phyloP scores from a whole-genome alignment of 2,113 vertebrate genomes.

The pig (Sus scrofa) region T2T-Sscrofa CM000822.6:67820501-67821000 shows the following conservation, averaged over 20 bases:
- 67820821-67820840: neutral
- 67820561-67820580: neutral
- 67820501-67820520: neutral
- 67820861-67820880: conserved; percentile 56
- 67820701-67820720: neutral
- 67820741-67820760: conserved; percentile 1
- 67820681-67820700: neutral
- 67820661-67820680: conserved; percentile 10
- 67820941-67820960: conserved; percentile 53
- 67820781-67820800: neutral
- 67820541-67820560: conserved; percentile 19
- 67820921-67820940: conserved; percentile 11
- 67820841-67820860: neutral
- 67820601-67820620: neutral
- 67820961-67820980: conserved; percentile 12
- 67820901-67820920: conserved; percentile 52
- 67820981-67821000: neutral
- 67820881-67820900: conserved; percentile 65
- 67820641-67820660: neutral
- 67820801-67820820: neutral
- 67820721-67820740: neutral
- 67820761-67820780: conserved; percentile 12
- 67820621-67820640: neutral
- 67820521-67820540: neutral
- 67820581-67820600: conserved; percentile 39